phyloP scores from a whole-genome alignment of 2,888 invertebrate genomes.

The Synergus laeviventris region DNA sequence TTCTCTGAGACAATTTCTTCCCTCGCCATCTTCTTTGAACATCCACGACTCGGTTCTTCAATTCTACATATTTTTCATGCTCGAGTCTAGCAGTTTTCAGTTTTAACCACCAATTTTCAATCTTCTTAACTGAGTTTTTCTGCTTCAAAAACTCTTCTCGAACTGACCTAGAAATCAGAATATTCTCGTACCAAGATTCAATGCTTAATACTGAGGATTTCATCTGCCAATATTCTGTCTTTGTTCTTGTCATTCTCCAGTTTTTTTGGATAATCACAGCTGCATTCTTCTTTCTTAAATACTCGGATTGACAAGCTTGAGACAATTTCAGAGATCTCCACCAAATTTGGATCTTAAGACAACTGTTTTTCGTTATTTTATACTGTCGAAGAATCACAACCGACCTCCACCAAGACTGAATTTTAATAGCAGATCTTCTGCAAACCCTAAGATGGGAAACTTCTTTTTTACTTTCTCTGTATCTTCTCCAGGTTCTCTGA shows the following conservation, averaged over 20 bases:
- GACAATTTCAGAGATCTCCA: conserved; percentile 52
- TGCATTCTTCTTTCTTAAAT: conserved; percentile 48
- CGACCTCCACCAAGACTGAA: conserved; percentile 65
- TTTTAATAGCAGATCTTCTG: conserved; percentile 51
- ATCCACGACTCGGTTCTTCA: conserved; percentile 46
- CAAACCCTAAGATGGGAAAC: conserved; percentile 42
- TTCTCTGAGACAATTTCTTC: conserved; percentile 59
- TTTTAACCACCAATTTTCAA: conserved; percentile 46
- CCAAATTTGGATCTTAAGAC: conserved; percentile 59
- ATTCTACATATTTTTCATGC: conserved; percentile 47
- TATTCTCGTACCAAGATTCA: conserved; percentile 76
- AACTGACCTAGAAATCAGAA: conserved; percentile 42
- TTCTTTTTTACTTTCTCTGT: conserved; percentile 56
- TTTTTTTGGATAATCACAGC: conserved; percentile 68
- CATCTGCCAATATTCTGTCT: conserved; percentile 57
- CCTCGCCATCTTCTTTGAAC: conserved; percentile 67
- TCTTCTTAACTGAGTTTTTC: conserved; percentile 47
- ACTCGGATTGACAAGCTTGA: conserved; percentile 43
- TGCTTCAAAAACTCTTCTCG: conserved; percentile 48
- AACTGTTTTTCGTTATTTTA: conserved; percentile 45
- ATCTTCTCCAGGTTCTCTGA: conserved; percentile 74
- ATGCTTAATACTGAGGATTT: conserved; percentile 77
- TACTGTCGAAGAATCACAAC: conserved; percentile 49
- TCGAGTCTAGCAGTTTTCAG: conserved; percentile 34
- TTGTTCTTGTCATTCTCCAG: conserved; percentile 73